phyloP scores from a whole-genome alignment of 2,888 invertebrate species.

The Nephrotoma guestfalica region DNA sequence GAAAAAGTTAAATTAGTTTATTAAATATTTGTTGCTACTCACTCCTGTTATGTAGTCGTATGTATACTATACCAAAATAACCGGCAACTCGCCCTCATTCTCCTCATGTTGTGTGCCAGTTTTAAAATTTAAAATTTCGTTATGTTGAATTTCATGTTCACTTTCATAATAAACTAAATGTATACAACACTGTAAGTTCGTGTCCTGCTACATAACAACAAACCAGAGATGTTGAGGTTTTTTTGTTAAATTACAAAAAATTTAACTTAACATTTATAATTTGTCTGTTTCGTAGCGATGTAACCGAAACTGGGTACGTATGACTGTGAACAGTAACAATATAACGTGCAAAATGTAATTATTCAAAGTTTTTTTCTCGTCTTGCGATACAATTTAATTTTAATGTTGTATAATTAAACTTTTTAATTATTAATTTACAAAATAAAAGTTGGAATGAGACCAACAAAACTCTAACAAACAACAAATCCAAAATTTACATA shows the following conservation, averaged over 20 bases:
- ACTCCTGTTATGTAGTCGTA: not conserved
- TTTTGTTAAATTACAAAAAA: not conserved
- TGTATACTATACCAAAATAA: not conserved
- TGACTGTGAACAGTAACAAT: not conserved
- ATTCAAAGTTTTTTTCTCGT: not conserved
- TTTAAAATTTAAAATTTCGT: not conserved
- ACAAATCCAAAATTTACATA: not conserved
- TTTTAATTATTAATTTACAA: not conserved
- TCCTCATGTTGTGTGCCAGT: not conserved
- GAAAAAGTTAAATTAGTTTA: not conserved
- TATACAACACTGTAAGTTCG: not conserved
- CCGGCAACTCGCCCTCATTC: not conserved
- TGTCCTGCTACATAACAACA: not conserved
- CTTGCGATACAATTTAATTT: not conserved
- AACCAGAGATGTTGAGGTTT: not conserved
- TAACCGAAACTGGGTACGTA: not conserved
- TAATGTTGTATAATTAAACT: not conserved
- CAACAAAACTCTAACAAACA: not conserved
- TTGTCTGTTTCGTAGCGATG: not conserved
- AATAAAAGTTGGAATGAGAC: not conserved
- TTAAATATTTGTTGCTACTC: not conserved
- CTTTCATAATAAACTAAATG: not conserved
- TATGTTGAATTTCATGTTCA: not conserved
- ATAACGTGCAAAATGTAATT: not conserved
- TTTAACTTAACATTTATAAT: not conserved